Conservation (phyloP, 2,797 vertebrate species). For the Xenops minutus region DNA sequence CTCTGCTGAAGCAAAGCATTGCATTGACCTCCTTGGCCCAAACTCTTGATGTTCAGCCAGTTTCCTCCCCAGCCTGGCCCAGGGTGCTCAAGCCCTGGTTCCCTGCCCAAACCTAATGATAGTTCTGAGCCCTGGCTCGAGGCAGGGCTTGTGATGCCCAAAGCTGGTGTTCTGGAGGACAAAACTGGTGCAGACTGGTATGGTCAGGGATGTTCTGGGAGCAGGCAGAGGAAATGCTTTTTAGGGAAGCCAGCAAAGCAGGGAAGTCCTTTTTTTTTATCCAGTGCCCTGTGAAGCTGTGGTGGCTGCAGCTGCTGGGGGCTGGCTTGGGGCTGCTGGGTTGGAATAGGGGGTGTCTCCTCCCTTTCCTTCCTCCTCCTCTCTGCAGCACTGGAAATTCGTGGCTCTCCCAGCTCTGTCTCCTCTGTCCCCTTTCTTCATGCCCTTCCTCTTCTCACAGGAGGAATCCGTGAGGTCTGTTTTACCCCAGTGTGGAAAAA, state of each 20-base stretch:
- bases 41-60: not conserved
- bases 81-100: not conserved
- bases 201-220: not conserved
- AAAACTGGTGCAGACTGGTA: not conserved
- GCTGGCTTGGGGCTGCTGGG: not conserved
- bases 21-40: not conserved
- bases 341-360: not conserved
- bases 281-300: not conserved
- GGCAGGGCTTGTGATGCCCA: not conserved
- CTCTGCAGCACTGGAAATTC: not conserved
- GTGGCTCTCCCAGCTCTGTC: not conserved
- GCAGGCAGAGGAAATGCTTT: not conserved
- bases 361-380: not conserved
- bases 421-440: not conserved
- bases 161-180: not conserved
- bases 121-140: not conserved
- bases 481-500: not conserved
- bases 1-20: not conserved
- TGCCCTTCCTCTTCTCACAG: not conserved
- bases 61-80: not conserved
- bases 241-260: not conserved
- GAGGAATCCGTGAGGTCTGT: not conserved
- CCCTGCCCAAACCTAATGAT: not conserved
- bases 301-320: not conserved
- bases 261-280: not conserved